Conservation (phyloP, 2,888 invertebrate genomes). For the Dinocampus coccinellae region DNA sequence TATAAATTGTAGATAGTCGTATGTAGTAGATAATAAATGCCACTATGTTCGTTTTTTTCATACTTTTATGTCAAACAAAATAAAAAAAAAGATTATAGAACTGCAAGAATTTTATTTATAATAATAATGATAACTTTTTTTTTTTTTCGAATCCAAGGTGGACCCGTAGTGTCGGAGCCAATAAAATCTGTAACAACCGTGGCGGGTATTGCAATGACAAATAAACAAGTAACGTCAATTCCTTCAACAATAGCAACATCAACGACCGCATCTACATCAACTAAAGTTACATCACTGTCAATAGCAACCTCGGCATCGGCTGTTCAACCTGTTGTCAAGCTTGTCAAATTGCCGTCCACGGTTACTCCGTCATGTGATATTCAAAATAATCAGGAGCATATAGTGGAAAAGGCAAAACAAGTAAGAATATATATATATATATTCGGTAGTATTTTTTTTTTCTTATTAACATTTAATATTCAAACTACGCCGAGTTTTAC, state of each 20-base stretch:
- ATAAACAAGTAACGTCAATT: conserved; percentile 54
- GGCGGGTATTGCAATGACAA: conserved; percentile 45
- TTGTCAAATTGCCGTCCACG: conserved; percentile 61
- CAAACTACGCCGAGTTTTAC: too few relatives aligned
- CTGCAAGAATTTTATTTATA: too few relatives aligned
- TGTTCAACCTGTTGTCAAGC: conserved; percentile 63
- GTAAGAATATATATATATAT: conserved; percentile 61
- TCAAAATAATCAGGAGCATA: conserved; percentile 77
- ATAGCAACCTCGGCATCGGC: conserved; percentile 33
- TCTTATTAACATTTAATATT: too few relatives aligned
- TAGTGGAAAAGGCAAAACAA: conserved; percentile 88
- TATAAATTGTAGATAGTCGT: conserved; percentile 30
- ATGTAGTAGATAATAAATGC: conserved; percentile 30
- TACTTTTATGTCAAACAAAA: not conserved
- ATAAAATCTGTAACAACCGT: conserved; percentile 58
- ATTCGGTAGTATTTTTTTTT: too few relatives aligned
- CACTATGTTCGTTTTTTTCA: conserved; percentile 2
- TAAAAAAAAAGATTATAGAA: too few relatives aligned
- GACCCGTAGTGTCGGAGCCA: conserved; percentile 67
- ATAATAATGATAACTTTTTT: not conserved
- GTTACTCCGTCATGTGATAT: conserved; percentile 54
- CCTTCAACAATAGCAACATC: conserved; percentile 43
- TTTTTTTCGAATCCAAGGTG: conserved; percentile 68
- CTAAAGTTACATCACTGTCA: conserved; percentile 28
- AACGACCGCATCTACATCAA: conserved; percentile 49